phyloP scores from a whole-genome alignment of 2,888 invertebrate genomes.

The Drosophila anomelani region DNA sequence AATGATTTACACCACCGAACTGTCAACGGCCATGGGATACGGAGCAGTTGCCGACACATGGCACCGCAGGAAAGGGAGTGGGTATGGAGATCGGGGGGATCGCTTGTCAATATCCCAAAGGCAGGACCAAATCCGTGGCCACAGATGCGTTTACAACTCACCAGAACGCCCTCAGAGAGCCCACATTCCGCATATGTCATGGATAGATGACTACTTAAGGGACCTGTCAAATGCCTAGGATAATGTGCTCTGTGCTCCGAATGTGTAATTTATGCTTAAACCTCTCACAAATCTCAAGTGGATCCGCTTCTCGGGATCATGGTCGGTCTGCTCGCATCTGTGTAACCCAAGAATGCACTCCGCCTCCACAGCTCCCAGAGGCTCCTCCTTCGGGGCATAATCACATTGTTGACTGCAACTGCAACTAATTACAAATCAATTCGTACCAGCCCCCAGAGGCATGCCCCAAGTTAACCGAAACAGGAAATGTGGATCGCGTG shows the following conservation, averaged over 20 bases:
- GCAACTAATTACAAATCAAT: slow-evolving; percentile 84
- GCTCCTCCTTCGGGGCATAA: slow-evolving; percentile 52
- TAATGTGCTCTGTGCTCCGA: slow-evolving; percentile 43
- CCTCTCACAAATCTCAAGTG: slow-evolving; percentile 57
- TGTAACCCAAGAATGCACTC: slow-evolving; percentile 54
- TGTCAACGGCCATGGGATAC: slow-evolving; percentile 53
- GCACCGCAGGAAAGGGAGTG: neutral
- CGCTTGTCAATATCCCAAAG: slow-evolving; percentile 41
- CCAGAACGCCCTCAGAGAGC: slow-evolving; percentile 48
- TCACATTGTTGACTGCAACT: slow-evolving; percentile 76
- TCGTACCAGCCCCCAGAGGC: slow-evolving; percentile 69
- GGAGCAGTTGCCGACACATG: slow-evolving; percentile 74
- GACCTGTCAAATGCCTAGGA: slow-evolving; percentile 69
- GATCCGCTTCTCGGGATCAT: slow-evolving; percentile 43
- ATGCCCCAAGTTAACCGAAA: slow-evolving; percentile 46
- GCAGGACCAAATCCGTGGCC: slow-evolving; percentile 40
- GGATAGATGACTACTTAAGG: slow-evolving; percentile 53
- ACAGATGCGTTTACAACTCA: slow-evolving; percentile 65
- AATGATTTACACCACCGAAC: slow-evolving; percentile 45
- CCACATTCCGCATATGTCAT: slow-evolving; percentile 30
- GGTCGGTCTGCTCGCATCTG: slow-evolving; percentile 59
- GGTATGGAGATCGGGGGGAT: neutral
- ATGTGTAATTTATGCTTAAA: slow-evolving; percentile 65
- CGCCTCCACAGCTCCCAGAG: slow-evolving; percentile 42
- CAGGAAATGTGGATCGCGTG: slow-evolving; percentile 36